phyloP scores from a whole-genome alignment of 2,797 vertebrate genomes.

The Nannoperca obscura region DNA sequence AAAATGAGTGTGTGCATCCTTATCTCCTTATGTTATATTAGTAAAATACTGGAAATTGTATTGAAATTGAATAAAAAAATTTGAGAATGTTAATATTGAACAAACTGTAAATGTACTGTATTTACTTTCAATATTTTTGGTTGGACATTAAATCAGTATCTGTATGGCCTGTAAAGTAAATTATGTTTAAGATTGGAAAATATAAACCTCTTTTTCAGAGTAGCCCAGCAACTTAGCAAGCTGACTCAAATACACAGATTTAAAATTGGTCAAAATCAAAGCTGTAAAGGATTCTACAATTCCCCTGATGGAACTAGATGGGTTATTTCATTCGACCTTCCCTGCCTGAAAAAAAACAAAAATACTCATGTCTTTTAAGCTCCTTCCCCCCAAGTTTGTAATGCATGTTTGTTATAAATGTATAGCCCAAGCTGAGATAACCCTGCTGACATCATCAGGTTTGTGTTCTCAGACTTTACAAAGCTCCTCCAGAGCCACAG shows the following conservation, averaged over 20 bases:
- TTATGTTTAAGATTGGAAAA: background rate
- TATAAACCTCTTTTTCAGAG: background rate
- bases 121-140: background rate
- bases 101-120: background rate
- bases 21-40: background rate
- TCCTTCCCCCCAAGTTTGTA: background rate
- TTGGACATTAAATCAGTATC: background rate
- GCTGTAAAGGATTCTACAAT: background rate
- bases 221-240: background rate
- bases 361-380: background rate
- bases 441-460: background rate
- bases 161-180: background rate
- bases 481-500: conserved; percentile 2
- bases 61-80: too few species aligned
- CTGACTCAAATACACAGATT: background rate
- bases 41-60: background rate
- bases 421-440: background rate
- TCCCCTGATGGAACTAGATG: conserved; percentile 4
- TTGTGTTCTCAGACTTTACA: background rate
- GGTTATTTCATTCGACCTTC: background rate
- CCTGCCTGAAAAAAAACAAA: background rate
- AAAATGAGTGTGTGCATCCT: background rate
- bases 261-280: background rate
- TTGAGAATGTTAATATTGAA: background rate
- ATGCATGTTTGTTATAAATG: background rate